These are phyloP conservation scores for Trogon melanurus DNA, from an alignment of 2,113 vertebrate species.

Conservation along the genomic window DNA sequence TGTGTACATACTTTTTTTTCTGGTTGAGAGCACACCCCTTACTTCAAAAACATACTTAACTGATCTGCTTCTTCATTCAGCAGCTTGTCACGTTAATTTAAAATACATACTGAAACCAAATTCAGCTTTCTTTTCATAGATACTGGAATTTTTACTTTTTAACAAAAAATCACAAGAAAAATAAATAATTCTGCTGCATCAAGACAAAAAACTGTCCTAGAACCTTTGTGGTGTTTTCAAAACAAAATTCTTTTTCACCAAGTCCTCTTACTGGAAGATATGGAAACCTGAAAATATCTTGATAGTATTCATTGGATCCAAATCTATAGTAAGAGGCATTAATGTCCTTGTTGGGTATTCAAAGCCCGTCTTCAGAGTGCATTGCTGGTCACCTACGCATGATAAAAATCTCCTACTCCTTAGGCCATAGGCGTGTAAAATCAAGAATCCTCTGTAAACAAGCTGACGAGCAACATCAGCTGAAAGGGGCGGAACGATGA, in stretches of 20 bases:
- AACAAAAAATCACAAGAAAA: no score
- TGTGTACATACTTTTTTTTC: no score
- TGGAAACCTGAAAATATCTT: fast-evolving
- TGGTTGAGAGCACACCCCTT: neutral
- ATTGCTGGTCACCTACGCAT: neutral
- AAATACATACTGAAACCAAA: neutral
- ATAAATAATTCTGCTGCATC: neutral
- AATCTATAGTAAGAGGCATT: neutral
- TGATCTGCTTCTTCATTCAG: neutral
- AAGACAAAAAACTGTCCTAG: neutral
- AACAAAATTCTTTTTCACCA: neutral
- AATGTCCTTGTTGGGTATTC: neutral
- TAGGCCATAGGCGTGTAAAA: neutral
- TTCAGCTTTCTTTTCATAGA: neutral
- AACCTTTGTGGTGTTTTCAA: neutral
- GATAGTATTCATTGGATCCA: neutral
- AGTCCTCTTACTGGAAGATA: neutral
- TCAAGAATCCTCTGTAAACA: constrained; percentile 14
- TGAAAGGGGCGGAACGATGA: neutral
- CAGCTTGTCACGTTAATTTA: neutral
- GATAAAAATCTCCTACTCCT: neutral
- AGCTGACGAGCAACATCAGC: constrained; percentile 5
- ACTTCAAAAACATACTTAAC: neutral
- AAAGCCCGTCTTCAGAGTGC: neutral
- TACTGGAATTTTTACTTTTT: no score